Base-by-base conservation (phyloP, 2,113 vertebrate genomes). In the Sciurus niger region DNA sequence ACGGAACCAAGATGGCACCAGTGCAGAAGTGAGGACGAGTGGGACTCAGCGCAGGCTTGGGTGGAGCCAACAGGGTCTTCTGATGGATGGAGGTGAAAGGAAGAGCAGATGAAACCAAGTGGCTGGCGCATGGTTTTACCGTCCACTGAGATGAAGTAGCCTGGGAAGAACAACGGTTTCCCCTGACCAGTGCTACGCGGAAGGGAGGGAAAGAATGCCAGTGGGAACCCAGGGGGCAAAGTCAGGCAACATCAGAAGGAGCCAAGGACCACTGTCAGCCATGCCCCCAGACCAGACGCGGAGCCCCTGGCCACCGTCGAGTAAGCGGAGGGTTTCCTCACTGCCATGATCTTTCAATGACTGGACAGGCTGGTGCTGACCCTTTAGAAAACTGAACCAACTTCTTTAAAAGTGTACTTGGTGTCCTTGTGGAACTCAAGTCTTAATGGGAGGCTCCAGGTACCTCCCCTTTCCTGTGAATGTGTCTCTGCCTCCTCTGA, bases 101-200 rank as follows among this genome's bases (percentile, higher is more conserved):
- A 60, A 34, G 84, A 48, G 32, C 20, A 20, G 4, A 8, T 0
- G 11, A 25, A 2, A 14, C 3, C 18, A 25, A 25, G 28, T 60
- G 22, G 8, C 14, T 2, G 8, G 40, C 40, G 16, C 4, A 16
- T 6, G 28, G 40, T 24, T 12, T 0, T 16, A 70, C 34, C 34
- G 1, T 28, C 65, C 5, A 13, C 14, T 0, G 34, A 16, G 37
- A 20, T 2, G 18, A 32, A 25, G 28, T 0, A 4, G 4, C 1
- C 18, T 0, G 1, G 40, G 25, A 60, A 51, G 28, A 18, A 30
- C 1, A 20, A 17, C 18, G 25, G 32, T 20, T 46, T 51, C 53
- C 25, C 20, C 30, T 30, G 8, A 46, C 4, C 6, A 8, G 6
- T 0, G 22, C 25, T 18, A 25, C 12, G 8, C 3, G n/a, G 34